Conservation (phyloP, 1,140 invertebrate species). For the Phymastichus coffea region DNA sequence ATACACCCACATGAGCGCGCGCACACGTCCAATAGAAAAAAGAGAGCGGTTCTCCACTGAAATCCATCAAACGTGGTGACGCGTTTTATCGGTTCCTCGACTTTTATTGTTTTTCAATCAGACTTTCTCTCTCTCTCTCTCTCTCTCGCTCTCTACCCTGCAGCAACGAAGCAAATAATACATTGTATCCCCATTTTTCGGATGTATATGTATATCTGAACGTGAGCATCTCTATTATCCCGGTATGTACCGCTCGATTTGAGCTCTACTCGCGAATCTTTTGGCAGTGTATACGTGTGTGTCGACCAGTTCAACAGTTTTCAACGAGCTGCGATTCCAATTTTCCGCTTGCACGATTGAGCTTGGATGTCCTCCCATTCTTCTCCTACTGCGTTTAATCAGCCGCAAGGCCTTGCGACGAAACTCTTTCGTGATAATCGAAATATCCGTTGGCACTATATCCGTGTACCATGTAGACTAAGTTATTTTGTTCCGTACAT, state of each 20-base stretch:
- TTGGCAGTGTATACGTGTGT: too few relatives aligned
- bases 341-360: conserved; percentile 20
- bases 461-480: too few relatives aligned
- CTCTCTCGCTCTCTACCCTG: not conserved
- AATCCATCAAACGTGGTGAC: conserved; percentile 21
- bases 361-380: too few relatives aligned
- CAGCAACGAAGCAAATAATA: conserved; percentile 22
- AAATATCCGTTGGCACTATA: too few relatives aligned
- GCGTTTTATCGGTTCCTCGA: conserved; percentile 14
- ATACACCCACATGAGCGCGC: too few relatives aligned
- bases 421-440: conserved; percentile 26
- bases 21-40: too few relatives aligned
- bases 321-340: conserved; percentile 31
- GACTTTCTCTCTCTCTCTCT: not conserved
- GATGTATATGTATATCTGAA: too few relatives aligned
- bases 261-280: too few relatives aligned
- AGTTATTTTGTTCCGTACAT: not conserved
- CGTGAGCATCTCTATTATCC: conserved; percentile 30
- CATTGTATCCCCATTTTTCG: too few relatives aligned
- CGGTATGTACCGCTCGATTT: conserved; percentile 26
- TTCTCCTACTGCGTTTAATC: conserved; percentile 2
- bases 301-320: conserved; percentile 21
- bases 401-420: conserved; percentile 2
- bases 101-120: conserved; percentile 35
- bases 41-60: conserved; percentile 4